phyloP scores from a whole-genome alignment of 2,888 invertebrate species.

The Drosophila fulvimacula region DNA sequence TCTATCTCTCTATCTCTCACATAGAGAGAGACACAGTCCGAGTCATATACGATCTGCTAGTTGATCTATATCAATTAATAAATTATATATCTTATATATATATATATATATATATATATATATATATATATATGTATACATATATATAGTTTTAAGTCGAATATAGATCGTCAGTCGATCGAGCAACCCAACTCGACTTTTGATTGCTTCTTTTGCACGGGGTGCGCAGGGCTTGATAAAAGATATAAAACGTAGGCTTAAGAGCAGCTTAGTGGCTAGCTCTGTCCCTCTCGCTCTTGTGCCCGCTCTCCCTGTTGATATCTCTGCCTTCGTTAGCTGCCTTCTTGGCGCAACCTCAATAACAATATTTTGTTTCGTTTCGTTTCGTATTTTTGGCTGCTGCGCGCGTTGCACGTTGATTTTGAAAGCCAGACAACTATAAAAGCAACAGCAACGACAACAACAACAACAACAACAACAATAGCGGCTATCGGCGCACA shows the following conservation, averaged over 20 bases:
- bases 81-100: too few species aligned
- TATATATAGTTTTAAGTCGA: too few species aligned
- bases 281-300: not conserved
- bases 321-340: constrained; percentile 27
- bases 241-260: constrained; percentile 3
- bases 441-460: constrained; percentile 14
- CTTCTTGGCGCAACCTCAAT: constrained; percentile 65
- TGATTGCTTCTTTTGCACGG: not conserved
- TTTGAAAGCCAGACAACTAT: constrained; percentile 47
- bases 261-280: constrained; percentile 11
- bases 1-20: too few species aligned
- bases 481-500: constrained; percentile 1
- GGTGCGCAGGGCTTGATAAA: constrained; percentile 1
- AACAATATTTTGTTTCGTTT: constrained; percentile 61
- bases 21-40: too few species aligned
- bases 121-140: too few species aligned
- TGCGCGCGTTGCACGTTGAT: constrained; percentile 58
- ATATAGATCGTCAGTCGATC: not conserved
- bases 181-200: not conserved
- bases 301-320: not conserved
- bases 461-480: constrained; percentile 12
- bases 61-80: too few species aligned
- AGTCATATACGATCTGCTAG: too few species aligned
- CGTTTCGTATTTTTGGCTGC: constrained; percentile 42
- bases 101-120: too few species aligned